These are phyloP conservation scores for Polyploca ridens DNA, from an alignment of 2,888 invertebrate species.

Conservation along the genomic window DNA sequence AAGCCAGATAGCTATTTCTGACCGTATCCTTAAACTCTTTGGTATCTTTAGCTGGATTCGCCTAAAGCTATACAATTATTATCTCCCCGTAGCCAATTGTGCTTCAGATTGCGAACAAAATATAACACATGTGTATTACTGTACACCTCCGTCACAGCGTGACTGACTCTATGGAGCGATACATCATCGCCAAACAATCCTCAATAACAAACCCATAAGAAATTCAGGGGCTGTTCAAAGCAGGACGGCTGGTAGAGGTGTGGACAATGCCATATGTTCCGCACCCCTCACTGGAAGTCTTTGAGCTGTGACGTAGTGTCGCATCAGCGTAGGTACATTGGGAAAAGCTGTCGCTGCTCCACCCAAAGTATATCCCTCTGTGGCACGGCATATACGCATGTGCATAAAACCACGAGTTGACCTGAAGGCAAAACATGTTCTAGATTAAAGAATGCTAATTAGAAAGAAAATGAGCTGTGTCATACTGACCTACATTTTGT, in stretches of 20 bases:
- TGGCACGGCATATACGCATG: constrained; percentile 94
- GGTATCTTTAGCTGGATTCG: constrained; percentile 74
- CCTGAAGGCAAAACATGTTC: constrained; percentile 81
- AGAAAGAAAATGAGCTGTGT: not conserved
- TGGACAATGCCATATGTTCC: constrained; percentile 97
- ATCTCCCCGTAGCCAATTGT: constrained; percentile 47
- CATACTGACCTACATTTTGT: constrained; percentile 4
- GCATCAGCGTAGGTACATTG: constrained; percentile 97
- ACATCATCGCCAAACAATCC: constrained; percentile 20
- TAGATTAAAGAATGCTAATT: constrained; percentile 12
- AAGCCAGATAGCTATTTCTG: constrained; percentile 52
- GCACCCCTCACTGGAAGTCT: constrained; percentile 97
- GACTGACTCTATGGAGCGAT: constrained; percentile 12
- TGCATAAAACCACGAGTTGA: constrained; percentile 98
- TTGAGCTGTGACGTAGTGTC: constrained; percentile 94
- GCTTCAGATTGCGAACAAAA: constrained; percentile 49
- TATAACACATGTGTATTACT: constrained; percentile 44
- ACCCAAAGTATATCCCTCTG: constrained; percentile 94
- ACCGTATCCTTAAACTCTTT: constrained; percentile 68
- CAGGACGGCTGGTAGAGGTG: constrained; percentile 95
- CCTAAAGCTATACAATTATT: constrained; percentile 67
- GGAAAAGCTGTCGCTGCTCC: constrained; percentile 97
- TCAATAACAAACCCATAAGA: constrained; percentile 27
- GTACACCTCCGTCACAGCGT: constrained; percentile 40
- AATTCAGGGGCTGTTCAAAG: constrained; percentile 70